Percentiles rank a stretch among this genome's conserved stretches.
Evolutionary conservation across 2,113 vertebrate species (phyloP).

Genomic region (Catagonus wagneri): DNA sequence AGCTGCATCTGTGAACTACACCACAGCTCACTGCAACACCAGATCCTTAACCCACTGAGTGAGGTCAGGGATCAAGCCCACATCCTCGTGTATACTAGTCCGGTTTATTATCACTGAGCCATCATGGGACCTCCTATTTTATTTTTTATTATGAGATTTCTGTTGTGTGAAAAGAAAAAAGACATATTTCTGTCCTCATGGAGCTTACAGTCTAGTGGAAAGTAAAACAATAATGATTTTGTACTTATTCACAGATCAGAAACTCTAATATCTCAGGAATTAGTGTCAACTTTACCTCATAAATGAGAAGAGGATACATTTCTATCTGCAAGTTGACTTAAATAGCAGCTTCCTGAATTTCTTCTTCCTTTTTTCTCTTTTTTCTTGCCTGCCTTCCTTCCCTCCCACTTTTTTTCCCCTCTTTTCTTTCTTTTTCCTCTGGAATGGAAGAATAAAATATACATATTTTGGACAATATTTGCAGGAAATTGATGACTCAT

Average conservation of each 20-base stretch:
- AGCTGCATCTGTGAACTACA: too few relatives aligned
- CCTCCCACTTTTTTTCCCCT: background rate
- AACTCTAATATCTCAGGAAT: background rate
- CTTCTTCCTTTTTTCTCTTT: background rate
- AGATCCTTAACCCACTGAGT: too few relatives aligned
- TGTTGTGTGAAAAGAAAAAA: background rate
- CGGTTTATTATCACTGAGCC: too few relatives aligned
- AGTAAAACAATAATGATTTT: background rate
- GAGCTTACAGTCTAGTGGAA: rapidly evolving
- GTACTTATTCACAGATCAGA: background rate
- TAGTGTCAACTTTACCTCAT: background rate
- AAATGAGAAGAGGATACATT: background rate
- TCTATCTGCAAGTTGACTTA: background rate
- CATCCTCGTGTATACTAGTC: too few relatives aligned
- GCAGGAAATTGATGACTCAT: background rate
- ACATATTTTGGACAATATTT: background rate
- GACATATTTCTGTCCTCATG: background rate
- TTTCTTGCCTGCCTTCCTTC: background rate
- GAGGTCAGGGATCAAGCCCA: too few relatives aligned
- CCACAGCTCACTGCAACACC: too few relatives aligned
- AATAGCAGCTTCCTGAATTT: background rate
- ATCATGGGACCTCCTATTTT: background rate
- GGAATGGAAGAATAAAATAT: background rate
- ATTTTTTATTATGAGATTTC: background rate
- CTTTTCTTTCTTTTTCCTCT: background rate